A percentile compares a stretch with the other conserved stretches of the same genome.
Conservation (phyloP, 1,140 invertebrate species). For the Pachypeltis micranthus region DNA sequence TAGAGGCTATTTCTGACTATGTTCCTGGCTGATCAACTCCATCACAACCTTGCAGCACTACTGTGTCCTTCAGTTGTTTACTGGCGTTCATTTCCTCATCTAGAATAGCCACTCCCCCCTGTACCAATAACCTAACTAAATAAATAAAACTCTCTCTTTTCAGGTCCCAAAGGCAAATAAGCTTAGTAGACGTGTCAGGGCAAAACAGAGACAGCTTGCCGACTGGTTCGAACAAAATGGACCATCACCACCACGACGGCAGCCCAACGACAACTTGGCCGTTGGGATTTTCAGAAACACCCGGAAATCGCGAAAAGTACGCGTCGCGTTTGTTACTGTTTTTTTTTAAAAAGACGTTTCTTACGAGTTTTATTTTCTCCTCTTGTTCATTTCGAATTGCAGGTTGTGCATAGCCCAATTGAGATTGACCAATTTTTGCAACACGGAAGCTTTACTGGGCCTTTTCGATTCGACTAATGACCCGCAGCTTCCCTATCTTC, state of each 20-base stretch:
- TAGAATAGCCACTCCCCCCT: too few relatives aligned
- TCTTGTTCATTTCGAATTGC: slow-evolving; percentile 11
- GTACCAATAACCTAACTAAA: too few relatives aligned
- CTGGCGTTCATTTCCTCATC: too few relatives aligned
- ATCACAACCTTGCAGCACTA: too few relatives aligned
- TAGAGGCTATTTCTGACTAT: too few relatives aligned
- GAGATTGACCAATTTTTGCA: slow-evolving; percentile 59
- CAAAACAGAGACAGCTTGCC: slow-evolving; percentile 54
- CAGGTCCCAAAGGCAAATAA: slow-evolving; percentile 58
- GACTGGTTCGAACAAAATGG: slow-evolving; percentile 45
- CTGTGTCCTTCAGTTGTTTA: too few relatives aligned
- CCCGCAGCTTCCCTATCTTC: slow-evolving; percentile 48
- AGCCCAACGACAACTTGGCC: slow-evolving; percentile 47
- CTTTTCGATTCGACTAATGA: slow-evolving; percentile 67
- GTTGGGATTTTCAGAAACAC: slow-evolving; percentile 73
- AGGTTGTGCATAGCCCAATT: slow-evolving; percentile 62
- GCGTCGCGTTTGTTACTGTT: not conserved
- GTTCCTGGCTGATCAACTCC: too few relatives aligned
- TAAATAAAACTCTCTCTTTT: not conserved
- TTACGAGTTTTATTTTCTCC: not conserved
- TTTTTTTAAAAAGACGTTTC: not conserved
- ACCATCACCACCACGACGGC: not conserved
- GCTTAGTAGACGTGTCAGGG: slow-evolving; percentile 68
- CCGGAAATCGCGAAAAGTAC: slow-evolving; percentile 51
- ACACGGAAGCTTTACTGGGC: slow-evolving; percentile 64